Base-by-base conservation (phyloP, 2,888 invertebrate species). In the Cantharis nigra region DNA sequence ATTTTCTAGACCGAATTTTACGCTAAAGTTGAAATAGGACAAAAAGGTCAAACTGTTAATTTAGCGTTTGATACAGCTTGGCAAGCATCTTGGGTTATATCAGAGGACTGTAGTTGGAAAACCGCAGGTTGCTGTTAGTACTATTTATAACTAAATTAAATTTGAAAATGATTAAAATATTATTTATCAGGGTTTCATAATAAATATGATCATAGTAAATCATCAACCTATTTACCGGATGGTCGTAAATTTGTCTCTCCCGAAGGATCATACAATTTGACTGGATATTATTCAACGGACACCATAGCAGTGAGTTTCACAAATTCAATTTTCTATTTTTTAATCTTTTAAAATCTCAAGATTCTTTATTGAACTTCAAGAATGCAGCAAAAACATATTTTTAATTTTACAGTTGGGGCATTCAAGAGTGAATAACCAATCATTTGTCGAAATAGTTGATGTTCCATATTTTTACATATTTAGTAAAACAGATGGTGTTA, bases 401-500 rank as follows among this genome's bases (percentile, higher is more conserved):
- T 9, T 7, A 16, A 69, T 14, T 9, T 70, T 83, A 11, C 83
- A 93, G 93, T 85, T 93, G 74, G 91, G 90, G 1, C 91, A 90
- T 78, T 82, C 92, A 5, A 87, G 89, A 79, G 89, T 93, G 3
- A 87, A 88, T 77, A 88, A 90, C 74, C 94, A 94, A 86, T 91
- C 91, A n/a, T 94, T 95, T 88, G 92, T 93, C 14, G 94, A 95
- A 87, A 93, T 94, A 78, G 90, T 90, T 0, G 87, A 89, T 75
- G 91, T 95, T 83, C 94, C 94, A 2, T 90, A 91, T 63, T 90
- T 91, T 2, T 93, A 93, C 85, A 88, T 92, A 14, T 91, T 92
- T 65, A 92, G 91, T 74, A 93, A 92, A 87, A 93, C 93, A 82
- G 95, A 95, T 87, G 93, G 95, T 9, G 91, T 95, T 77, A 88